Evolutionary conservation across 2,797 vertebrate genomes (phyloP), one percentile per base, ranked within the genome.

Genomic region (Tenualosa thibaudeaui): DNA sequence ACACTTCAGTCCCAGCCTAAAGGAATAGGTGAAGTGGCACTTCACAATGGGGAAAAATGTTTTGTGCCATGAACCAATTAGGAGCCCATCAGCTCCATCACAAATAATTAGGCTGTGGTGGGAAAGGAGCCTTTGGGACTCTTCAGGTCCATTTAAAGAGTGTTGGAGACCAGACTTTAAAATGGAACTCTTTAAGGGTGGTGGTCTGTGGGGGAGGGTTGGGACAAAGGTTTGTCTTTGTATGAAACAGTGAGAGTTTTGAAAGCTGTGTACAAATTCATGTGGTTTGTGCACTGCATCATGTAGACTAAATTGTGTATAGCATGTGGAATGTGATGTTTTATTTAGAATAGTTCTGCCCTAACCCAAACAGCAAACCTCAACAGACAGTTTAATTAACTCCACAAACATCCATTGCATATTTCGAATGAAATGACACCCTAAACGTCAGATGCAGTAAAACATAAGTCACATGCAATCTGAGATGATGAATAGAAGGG

Each of bases 381-480:
- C 87, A 86, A 89, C 89, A 86, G 89, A 90, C 31, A 1, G 84
- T 88, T 91, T 89, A 88, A 86, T 91, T 89, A 3, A 53, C 86
- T 81, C 86, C 84, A 40, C 86, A 83, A 82, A 84, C 84, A 58
- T 51, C 83, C 65, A 31, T 13, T 37, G 43, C 15, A 49, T 78
- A 82, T 49, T 24, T 24, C 50, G 15, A 78, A 46, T 78, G 40
- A 78, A 78, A 78, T 78, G 19, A 78, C 71, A 78, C 19, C 19
- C 10, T 40, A 22, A 78, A 43, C 40, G 46, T 78, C 40, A 22
- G 37, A 78, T 78, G 71, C 43, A 19, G 17, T 78, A 46, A 46
- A 78, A 78, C 71, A 78, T 78, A 78, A 46, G 71, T 40, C 71
- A 78, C 19, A 78, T 46, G 71, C 17, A 78, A 78, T 78, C 19